phyloP scores from a whole-genome alignment of 2,797 vertebrate species.

The Cercopithecus hamlyni region DNA sequence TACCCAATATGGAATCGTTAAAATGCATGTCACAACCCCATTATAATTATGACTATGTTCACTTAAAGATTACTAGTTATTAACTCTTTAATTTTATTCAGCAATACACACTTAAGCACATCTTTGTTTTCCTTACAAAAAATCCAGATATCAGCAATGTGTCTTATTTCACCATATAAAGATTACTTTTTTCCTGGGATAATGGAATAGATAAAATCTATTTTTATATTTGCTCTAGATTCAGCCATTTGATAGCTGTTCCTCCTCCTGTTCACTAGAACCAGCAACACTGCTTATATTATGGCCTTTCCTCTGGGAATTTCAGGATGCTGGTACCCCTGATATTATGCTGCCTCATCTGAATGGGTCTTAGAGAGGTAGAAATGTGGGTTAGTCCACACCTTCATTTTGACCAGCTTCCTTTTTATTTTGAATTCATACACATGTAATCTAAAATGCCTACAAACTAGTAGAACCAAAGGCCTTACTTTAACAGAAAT shows the following conservation, averaged over 20 bases:
- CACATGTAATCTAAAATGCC: not conserved
- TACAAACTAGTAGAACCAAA: not conserved
- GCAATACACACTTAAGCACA: not conserved
- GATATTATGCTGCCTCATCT: not conserved
- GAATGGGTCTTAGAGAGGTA: not conserved
- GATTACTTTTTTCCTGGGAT: not conserved
- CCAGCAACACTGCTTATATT: not conserved
- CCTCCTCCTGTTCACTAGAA: not conserved
- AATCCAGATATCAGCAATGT: not conserved
- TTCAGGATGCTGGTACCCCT: not conserved
- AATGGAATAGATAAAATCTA: not conserved
- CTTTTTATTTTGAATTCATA: not conserved
- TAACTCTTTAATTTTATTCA: not conserved
- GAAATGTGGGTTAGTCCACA: not conserved
- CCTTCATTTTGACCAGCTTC: not conserved
- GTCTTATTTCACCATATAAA: not conserved
- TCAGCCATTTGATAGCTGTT: not conserved
- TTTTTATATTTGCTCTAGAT: not conserved
- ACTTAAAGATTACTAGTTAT: not conserved
- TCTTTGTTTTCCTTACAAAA: not conserved
- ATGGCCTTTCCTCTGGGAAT: not conserved
- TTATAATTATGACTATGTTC: not conserved
- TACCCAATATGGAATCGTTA: not conserved
- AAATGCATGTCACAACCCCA: not conserved
- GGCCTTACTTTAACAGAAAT: not conserved